These are phyloP conservation scores for Anastatus disparis DNA, from an alignment of 1,140 invertebrate genomes.

Conservation along the genomic window DNA sequence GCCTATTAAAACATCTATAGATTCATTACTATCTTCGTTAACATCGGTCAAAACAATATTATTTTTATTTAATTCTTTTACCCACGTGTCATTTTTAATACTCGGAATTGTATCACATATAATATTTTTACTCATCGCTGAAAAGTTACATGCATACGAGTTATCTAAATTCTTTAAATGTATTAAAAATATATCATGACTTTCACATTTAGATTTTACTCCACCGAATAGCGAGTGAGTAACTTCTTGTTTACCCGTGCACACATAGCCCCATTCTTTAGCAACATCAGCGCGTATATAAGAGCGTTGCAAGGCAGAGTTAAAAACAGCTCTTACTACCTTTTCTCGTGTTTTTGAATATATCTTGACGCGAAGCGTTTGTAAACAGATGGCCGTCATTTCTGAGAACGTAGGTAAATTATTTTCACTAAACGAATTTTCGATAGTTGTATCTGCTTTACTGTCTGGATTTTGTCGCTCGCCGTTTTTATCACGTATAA, in stretches of 20 bases:
- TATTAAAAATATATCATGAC: constrained; percentile 19
- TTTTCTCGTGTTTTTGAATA: constrained; percentile 16
- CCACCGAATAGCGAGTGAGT: too few species aligned
- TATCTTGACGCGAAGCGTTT: constrained; percentile 28
- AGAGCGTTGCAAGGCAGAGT: constrained; percentile 21
- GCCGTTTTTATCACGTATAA: not conserved
- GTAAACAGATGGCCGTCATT: constrained; percentile 12
- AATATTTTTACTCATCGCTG: constrained; percentile 10
- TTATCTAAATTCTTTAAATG: constrained; percentile 16
- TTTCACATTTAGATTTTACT: too few species aligned
- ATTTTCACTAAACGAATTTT: not conserved
- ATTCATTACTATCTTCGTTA: not conserved
- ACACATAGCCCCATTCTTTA: not conserved
- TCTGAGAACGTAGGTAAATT: constrained; percentile 14
- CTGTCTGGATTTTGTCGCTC: not conserved
- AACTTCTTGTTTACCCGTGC: constrained; percentile 12
- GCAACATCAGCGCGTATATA: constrained; percentile 19
- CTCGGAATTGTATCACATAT: too few species aligned
- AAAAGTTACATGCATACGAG: constrained; percentile 30
- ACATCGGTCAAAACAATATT: constrained; percentile 22
- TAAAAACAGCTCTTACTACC: constrained; percentile 19
- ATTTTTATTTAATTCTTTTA: constrained; percentile 13
- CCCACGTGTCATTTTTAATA: constrained; percentile 12
- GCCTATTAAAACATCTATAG: constrained; percentile 23
- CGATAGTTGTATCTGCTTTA: not conserved